These are phyloP conservation scores for Arge pagana DNA, from an alignment of 2,888 invertebrate species.

Conservation along the genomic window DNA sequence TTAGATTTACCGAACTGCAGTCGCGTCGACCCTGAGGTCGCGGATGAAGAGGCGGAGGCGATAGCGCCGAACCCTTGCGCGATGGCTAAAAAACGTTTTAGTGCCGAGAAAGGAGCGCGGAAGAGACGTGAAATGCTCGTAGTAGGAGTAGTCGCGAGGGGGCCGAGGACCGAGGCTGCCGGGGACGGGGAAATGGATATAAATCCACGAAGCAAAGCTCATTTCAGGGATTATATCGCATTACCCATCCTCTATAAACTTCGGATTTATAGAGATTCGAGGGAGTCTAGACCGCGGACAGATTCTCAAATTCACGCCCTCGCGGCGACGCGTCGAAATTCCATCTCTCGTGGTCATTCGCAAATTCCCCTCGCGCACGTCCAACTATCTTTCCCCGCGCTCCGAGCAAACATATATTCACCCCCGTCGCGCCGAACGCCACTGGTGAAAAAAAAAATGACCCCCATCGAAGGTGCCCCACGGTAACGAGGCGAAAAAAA, in stretches of 20 bases:
- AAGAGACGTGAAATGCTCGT: background rate
- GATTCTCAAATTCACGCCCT: constrained; percentile 15
- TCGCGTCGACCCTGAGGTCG: constrained; percentile 38
- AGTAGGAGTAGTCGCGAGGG: background rate
- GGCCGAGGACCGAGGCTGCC: background rate
- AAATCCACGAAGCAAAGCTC: constrained; percentile 10
- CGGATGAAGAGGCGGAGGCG: background rate
- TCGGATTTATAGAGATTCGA: constrained; percentile 9
- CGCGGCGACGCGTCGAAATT: background rate
- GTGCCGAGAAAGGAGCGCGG: background rate
- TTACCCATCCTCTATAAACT: constrained; percentile 15
- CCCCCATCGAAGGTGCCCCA: no score
- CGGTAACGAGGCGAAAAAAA: no score
- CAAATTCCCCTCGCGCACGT: no score
- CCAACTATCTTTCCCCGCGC: no score
- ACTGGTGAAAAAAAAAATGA: no score
- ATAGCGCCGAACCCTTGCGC: background rate
- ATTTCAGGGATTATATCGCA: constrained; percentile 18
- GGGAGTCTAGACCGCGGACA: constrained; percentile 12
- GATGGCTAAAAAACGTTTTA: constrained; percentile 10
- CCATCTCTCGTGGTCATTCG: no score
- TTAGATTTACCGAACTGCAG: constrained; percentile 41
- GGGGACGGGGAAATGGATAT: constrained; percentile 1
- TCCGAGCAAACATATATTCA: background rate
- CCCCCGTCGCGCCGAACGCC: background rate